Evolutionary conservation across 2,797 vertebrate genomes (phyloP).

Genomic region (Sebastiscus tertius): DNA sequence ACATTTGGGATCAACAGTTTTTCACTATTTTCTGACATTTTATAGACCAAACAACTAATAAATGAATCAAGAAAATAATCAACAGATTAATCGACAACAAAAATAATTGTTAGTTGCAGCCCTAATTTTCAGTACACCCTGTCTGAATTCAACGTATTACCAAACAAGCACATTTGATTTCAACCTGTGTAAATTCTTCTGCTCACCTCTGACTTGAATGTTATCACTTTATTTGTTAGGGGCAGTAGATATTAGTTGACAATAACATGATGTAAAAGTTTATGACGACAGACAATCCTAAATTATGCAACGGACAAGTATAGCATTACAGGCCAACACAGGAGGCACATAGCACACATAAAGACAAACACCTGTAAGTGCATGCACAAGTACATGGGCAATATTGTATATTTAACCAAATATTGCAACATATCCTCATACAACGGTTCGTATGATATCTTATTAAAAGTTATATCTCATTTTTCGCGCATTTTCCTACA

Average conservation of each 20-base stretch:
- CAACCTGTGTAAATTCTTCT: neutral
- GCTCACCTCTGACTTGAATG: neutral
- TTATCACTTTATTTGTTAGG: neutral
- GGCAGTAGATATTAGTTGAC: neutral
- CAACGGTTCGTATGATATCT: no score
- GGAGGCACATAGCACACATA: neutral
- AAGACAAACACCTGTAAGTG: neutral
- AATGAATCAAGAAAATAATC: no score
- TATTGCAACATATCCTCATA: neutral
- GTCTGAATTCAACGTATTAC: neutral
- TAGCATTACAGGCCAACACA: neutral
- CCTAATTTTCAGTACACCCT: neutral
- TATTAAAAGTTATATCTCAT: no score
- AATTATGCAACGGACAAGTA: constrained; percentile 32
- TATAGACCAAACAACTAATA: no score
- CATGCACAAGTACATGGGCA: neutral
- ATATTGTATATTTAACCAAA: neutral
- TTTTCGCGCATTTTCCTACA: no score
- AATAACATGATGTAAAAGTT: neutral
- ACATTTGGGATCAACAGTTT: no score
- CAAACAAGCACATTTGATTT: neutral
- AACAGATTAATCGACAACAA: no score
- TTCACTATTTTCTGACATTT: no score
- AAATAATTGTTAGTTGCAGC: no score
- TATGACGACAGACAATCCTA: neutral